Evolutionary conservation across 2,113 vertebrate genomes (phyloP).

Genomic region (Erythrocercus mccallii): DNA sequence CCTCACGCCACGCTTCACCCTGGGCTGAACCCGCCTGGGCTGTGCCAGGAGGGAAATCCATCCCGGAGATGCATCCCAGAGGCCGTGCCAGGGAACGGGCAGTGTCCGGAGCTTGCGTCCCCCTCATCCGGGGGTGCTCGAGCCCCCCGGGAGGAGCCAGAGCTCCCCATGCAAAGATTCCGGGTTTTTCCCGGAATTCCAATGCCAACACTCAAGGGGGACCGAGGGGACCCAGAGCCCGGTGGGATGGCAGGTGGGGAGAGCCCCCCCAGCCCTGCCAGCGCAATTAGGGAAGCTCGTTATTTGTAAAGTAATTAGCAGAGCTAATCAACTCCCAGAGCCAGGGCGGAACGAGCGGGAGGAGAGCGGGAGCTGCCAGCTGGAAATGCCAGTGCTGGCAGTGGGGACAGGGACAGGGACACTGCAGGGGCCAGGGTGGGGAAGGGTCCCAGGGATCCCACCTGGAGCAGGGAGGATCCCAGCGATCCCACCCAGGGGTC

Average conservation of each 20-base stretch:
- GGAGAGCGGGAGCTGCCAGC: background rate
- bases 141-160: accelerated
- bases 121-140: accelerated
- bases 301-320: conserved; percentile 21
- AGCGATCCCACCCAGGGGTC: background rate
- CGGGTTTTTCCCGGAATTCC: accelerated
- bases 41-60: background rate
- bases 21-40: background rate
- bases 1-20: background rate
- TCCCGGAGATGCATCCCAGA: background rate
- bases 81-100: background rate
- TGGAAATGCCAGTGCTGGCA: background rate
- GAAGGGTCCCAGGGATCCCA: no score
- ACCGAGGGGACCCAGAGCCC: background rate
- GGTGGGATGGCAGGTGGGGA: background rate
- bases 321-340: background rate
- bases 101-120: accelerated
- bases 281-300: conserved; percentile 9
- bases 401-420: background rate
- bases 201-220: accelerated
- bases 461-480: no score
- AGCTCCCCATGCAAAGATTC: accelerated
- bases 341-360: background rate
- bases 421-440: accelerated
- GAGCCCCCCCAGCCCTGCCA: background rate